Evolutionary conservation across 2,888 invertebrate genomes (phyloP).

Genomic region (Corythucha ciliata): DNA sequence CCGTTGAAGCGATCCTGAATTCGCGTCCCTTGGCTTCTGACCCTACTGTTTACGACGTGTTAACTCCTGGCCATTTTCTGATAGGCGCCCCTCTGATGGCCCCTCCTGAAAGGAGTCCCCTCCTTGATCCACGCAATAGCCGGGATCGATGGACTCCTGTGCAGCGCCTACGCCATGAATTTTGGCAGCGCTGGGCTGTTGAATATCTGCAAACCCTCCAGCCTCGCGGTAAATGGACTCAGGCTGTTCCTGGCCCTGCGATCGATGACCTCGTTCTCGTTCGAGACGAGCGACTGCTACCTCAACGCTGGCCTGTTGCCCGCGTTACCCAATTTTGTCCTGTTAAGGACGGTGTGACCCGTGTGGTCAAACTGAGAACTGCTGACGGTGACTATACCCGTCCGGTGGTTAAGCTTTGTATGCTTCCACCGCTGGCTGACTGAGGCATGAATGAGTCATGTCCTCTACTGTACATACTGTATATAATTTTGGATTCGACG

Average conservation of each 20-base stretch:
- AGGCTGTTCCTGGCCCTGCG: conserved; percentile 26
- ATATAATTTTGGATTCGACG: too few species aligned
- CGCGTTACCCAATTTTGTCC: conserved; percentile 32
- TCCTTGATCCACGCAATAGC: conserved; percentile 20
- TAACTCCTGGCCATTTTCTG: too few species aligned
- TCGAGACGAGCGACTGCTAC: conserved; percentile 33
- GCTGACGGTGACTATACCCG: conserved; percentile 21
- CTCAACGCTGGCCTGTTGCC: conserved; percentile 34
- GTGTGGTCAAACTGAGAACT: conserved; percentile 33
- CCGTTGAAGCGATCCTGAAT: too few species aligned
- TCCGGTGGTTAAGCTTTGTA: too few species aligned
- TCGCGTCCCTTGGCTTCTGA: too few species aligned
- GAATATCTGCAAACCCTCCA: conserved; percentile 36
- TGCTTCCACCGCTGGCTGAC: too few species aligned
- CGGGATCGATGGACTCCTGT: conserved; percentile 36
- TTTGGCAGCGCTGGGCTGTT: conserved; percentile 35
- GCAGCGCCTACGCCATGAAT: conserved; percentile 35
- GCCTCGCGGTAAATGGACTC: conserved; percentile 34
- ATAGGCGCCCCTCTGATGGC: too few species aligned
- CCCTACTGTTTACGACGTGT: too few species aligned
- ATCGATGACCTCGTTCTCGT: too few species aligned
- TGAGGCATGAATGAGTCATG: too few species aligned
- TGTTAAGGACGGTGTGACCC: conserved; percentile 33
- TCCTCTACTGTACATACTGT: too few species aligned
- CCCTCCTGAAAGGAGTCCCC: too few species aligned